Evolutionary conservation across 2,797 vertebrate genomes (phyloP).

Genomic region (Megaceryle alcyon): DNA sequence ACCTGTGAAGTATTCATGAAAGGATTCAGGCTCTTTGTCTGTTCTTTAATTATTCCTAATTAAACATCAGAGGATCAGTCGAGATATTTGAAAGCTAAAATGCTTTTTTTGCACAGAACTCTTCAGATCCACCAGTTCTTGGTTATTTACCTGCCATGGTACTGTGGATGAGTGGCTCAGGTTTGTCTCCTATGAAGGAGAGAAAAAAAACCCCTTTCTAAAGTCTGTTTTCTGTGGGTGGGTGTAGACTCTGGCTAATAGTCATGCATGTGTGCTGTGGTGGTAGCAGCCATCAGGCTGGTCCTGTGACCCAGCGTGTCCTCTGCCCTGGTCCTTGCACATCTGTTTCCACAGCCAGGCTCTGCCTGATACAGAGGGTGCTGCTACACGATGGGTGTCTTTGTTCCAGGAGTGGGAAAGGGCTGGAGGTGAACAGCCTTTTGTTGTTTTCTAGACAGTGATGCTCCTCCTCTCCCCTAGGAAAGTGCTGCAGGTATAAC

Average conservation of each 20-base stretch:
- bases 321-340: neutral
- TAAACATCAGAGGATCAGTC: neutral
- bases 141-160: neutral
- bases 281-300: neutral
- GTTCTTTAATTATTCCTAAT: conserved; percentile 38
- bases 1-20: neutral
- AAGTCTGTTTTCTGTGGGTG: neutral
- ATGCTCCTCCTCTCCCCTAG: neutral
- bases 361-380: neutral
- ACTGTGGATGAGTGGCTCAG: neutral
- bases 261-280: accelerated
- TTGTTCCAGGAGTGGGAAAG: neutral
- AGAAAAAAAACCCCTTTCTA: neutral
- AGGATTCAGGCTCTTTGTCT: neutral
- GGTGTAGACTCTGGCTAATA: neutral
- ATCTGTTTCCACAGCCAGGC: accelerated
- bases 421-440: neutral
- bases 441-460: neutral
- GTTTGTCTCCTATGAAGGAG: neutral
- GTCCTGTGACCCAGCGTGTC: neutral
- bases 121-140: neutral
- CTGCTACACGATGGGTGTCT: accelerated
- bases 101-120: neutral
- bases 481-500: neutral
- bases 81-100: neutral